Evolutionary conservation across 2,113 vertebrate species (phyloP).

Genomic region (Chaenocephalus aceratus): DNA sequence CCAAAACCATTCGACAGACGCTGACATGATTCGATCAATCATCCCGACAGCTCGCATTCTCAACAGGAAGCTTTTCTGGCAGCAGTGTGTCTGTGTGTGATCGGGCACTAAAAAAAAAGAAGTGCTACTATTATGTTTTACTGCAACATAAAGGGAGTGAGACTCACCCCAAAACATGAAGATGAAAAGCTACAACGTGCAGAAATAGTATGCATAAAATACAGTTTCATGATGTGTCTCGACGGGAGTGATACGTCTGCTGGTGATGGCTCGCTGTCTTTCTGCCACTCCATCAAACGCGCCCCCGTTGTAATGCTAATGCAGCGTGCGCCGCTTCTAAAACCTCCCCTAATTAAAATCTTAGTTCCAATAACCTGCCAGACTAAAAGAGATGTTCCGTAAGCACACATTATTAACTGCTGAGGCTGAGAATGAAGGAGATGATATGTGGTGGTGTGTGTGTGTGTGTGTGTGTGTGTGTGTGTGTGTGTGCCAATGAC

Average conservation of each 20-base stretch:
- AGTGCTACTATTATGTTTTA: neutral
- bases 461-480: neutral
- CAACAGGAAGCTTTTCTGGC: conserved; percentile 4
- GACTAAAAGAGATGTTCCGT: conserved; percentile 63
- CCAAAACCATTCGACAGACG: neutral
- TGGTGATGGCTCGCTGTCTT: conserved; percentile 22
- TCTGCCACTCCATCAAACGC: conserved; percentile 40
- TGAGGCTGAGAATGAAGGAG: conserved; percentile 27
- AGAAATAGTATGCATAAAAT: neutral
- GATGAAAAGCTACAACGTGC: no score
- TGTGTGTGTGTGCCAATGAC: neutral
- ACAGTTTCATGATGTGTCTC: conserved; percentile 3
- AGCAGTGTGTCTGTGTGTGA: neutral
- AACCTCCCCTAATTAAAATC: conserved; percentile 72
- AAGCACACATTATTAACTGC: conserved; percentile 57
- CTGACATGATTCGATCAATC: conserved; percentile 30
- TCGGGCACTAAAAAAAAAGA: conserved; percentile 2
- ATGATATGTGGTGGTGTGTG: neutral
- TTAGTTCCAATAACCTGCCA: conserved; percentile 68
- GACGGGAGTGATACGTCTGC: conserved; percentile 16
- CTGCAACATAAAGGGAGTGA: neutral
- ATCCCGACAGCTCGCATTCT: conserved; percentile 4
- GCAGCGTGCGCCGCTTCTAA: conserved; percentile 39
- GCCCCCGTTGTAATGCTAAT: conserved; percentile 62
- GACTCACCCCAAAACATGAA: neutral